Conservation (phyloP, 2,797 vertebrate genomes). For the Lagorchestes hirsutus region DNA sequence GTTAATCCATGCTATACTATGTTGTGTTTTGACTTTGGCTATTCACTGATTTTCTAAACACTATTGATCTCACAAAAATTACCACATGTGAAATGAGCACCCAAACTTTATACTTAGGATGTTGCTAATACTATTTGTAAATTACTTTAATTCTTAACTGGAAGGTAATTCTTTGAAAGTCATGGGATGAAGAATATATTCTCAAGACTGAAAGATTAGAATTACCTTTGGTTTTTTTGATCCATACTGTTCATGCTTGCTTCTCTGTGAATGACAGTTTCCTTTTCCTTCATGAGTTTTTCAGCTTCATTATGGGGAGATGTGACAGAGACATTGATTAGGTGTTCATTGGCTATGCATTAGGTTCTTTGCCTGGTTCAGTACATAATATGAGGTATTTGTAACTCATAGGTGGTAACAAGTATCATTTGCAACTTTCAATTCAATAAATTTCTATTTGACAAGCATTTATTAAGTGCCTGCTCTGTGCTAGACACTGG, state of each 20-base stretch:
- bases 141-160: not conserved
- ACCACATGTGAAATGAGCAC: not conserved
- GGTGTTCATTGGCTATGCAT: not conserved
- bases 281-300: not conserved
- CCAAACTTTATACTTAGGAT: slow-evolving; percentile 18
- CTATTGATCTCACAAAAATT: not conserved
- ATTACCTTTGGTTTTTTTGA: not conserved
- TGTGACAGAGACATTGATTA: not conserved
- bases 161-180: slow-evolving; percentile 5
- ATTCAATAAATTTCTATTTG: not conserved
- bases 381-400: not conserved
- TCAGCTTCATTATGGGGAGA: not conserved
- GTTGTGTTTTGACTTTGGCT: not conserved
- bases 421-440: not conserved
- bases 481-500: not conserved
- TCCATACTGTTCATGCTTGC: not conserved
- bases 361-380: not conserved
- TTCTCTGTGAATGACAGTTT: slow-evolving; percentile 25
- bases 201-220: slow-evolving; percentile 7
- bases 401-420: not conserved
- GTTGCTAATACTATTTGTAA: not conserved
- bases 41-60: slow-evolving; percentile 38
- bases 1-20: not conserved
- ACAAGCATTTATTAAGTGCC: not conserved
- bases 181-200: not conserved